Evolutionary conservation across 2,888 invertebrate species (phyloP), one percentile per base, ranked within the genome.

Genomic region (Hyposoter didymator): DNA sequence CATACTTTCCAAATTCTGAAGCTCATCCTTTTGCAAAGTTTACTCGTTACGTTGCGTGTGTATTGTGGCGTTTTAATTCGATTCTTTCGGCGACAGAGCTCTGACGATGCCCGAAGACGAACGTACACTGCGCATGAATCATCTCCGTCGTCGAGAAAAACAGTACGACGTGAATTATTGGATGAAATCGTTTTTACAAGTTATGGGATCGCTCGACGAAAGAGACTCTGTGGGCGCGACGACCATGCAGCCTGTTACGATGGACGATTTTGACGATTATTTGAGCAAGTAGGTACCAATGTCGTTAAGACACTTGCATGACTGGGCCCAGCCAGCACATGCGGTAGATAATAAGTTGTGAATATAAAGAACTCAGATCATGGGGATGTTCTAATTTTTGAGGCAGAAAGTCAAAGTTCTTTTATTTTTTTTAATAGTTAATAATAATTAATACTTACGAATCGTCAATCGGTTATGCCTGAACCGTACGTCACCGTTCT

Each of bases 51-150:
- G n/a, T n/a, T n/a, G n/a, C n/a, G n/a, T n/a, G n/a, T n/a, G n/a
- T n/a, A n/a, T n/a, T n/a, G n/a, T 19, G 0, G 7, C 22, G 22
- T 43, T 47, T 32, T 45, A 17, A 10, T 32, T 28, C 3, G 12
- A 17, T 74, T 0, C 2, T n/a, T 62, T 62, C 3, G 1, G 4
- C 14, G 6, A 12, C 93, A 96, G 97, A 91, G 98, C 98, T 0
- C 94, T 98, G 0, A 97, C 97, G 74, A 98, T 98, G 98, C 98
- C 98, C 0, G 97, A 97, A 91, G 98, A 98, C 90, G 98, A 98
- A 92, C 95, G 98, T 19, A 96, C 96, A 22, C 95, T 98, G 4
- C 96, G 98, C 64, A 98, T 98, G 98, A 97, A 97, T 90, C 97
- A 97, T 90, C 94, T 98, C 55, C 95, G 98, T 82, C 95, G 97